Base-by-base conservation (phyloP, 2,888 invertebrate species). In the Mycalesis mineus region DNA sequence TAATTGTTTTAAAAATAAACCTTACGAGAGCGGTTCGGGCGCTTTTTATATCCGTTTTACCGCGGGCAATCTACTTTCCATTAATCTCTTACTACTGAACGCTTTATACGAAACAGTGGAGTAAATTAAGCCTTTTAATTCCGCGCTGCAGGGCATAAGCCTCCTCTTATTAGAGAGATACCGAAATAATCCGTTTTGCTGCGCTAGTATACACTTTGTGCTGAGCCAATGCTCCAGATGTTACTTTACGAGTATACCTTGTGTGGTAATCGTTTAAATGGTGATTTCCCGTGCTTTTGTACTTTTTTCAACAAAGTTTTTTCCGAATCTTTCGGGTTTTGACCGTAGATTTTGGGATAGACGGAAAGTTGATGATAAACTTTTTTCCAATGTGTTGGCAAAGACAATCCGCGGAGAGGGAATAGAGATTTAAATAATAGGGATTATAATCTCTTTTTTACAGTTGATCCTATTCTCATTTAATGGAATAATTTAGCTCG, bases 101-200 rank as follows among this genome's bases (percentile, higher is more conserved):
- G 48, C 33, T 40, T 29, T 47, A 53, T 50, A 54, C 53, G 50
- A 49, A 54, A 44, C 61, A 51, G 54, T 42, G 36, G 48, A 49
- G 56, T 59, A 49, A 53, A 50, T 57, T 51, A 59, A 62, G 31
- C 53, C 44, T 50, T 59, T 62, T 59, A 62, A 62, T 62, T 62
- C 61, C 59, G 49, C 58, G 53, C 61, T 57, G 56, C 56, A 59
- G 56, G 59, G 47, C 56, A 31, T 47, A 56, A 57, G 53, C 55
- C 59, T 56, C 29, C 40, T 56, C 61, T 62, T 61, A 61, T 59
- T 62, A 59, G 53, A 45, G 59, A 58, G 61, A 59, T 59, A 54
- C 41, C 45, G 45, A 47, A 59, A 59, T 62, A 62, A 59, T 59
- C 61, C 54, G 45, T 54, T 50, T 50, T 36, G 44, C 54, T 45